Evolutionary conservation across 2,113 vertebrate species (phyloP), one percentile per base, ranked within the genome.

Genomic region (Petrocephalus zakoni): DNA sequence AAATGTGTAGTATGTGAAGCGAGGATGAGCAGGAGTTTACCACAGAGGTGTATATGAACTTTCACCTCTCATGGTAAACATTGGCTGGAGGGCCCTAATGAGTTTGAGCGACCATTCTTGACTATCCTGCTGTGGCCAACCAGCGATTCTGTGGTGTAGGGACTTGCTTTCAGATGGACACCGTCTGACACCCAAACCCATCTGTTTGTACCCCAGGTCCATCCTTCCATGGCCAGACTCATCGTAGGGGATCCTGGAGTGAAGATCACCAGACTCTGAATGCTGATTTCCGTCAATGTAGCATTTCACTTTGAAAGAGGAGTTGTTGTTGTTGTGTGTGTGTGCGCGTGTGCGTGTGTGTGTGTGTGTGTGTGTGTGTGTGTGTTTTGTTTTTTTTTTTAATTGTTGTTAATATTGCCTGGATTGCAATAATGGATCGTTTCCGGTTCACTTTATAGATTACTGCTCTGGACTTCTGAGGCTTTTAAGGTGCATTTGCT

Each of bases 171-270:
- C 15, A 37, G 3, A 37, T 49, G n/a, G 42, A 42, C 42, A 83
- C 42, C 5, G 19, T 83, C 37, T 49, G 37, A 47, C 42, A 22
- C 21, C 13, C 46, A 15, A 83, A 21, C 9, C 22, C 1, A 9
- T 83, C 81, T 83, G 37, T 21, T n/a, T 89, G 15, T 91, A 75
- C 89, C 49, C n/a, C 90, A 96, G 96, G 92, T 96, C 92, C 96
- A 96, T 92, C 94, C 94, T 9, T 94, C 94, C 87, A 89, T 96
- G 91, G 93, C 95, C 22, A 94, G 95, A 87, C 92, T 96, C 88
- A 94, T 96, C 51, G 96, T 95, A 9, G 96, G 96, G 2, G 95
- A 96, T 90, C 91, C 94, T 46, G 96, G 94, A 90, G 91, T 94
- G 81, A 93, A 91, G 91, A 94, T 95, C 89, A 96, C 95, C 88